A percentile compares a stretch with the other conserved stretches of the same genome.
Conservation (phyloP, 2,797 vertebrate species). For the Chrosomus eos region DNA sequence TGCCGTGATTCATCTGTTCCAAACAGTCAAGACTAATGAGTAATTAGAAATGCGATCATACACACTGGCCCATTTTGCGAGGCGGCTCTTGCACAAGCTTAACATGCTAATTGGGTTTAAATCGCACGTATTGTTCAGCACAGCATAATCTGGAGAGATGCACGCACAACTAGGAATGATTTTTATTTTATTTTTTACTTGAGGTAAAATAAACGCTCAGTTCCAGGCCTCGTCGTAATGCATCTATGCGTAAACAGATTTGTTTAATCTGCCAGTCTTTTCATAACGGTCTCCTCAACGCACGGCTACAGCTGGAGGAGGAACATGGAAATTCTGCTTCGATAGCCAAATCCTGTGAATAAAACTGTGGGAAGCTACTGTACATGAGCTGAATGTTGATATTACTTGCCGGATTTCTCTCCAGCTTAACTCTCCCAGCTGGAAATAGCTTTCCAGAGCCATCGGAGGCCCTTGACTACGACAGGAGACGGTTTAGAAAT, state of each 20-base stretch:
- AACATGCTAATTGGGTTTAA: conserved; percentile 55
- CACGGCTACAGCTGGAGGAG: conserved; percentile 11
- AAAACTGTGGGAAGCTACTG: conserved; percentile 35
- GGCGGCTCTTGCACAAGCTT: conserved; percentile 12
- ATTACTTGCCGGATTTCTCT: background rate
- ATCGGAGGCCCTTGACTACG: background rate
- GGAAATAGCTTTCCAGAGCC: conserved; percentile 15
- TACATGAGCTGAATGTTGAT: conserved; percentile 34
- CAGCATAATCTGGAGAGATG: conserved; percentile 30
- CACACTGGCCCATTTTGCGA: conserved; percentile 5
- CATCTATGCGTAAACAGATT: conserved; percentile 38
- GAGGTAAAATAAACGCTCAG: conserved; percentile 9
- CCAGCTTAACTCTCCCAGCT: conserved; percentile 22
- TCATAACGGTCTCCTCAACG: conserved; percentile 18
- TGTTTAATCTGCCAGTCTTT: conserved; percentile 40
- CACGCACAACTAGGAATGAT: background rate
- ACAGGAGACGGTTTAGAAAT: background rate
- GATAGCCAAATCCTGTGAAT: conserved; percentile 29
- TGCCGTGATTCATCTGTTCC: background rate
- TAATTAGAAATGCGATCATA: conserved; percentile 54
- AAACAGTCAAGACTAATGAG: conserved; percentile 30
- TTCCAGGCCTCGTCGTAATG: conserved; percentile 1
- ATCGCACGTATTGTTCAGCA: conserved; percentile 26
- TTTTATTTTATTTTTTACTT: background rate
- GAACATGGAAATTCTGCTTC: conserved; percentile 35